Evolutionary conservation across 2,888 invertebrate species (phyloP), one percentile per base, ranked within the genome.

Genomic region (Scaptomyza polygonia): DNA sequence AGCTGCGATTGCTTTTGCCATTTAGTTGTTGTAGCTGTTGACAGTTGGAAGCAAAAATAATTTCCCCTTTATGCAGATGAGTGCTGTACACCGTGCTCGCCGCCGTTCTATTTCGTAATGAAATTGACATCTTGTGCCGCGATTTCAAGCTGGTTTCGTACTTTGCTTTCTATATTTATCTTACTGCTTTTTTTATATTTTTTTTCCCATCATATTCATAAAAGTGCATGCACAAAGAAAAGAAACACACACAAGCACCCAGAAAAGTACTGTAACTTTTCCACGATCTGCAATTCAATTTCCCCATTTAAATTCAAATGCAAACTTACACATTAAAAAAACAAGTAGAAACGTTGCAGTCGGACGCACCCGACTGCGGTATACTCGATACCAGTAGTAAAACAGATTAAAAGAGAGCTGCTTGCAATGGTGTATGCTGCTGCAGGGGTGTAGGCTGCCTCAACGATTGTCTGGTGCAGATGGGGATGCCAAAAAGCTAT

Each of bases 41-140:
- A 45, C 43, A 59, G 57, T 40, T 66, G 53, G 53, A 25, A 56
- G 75, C 32, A 71, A 72, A 86, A 77, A 77, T 79, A 84, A 85
- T 85, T 85, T 85, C 84, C 82, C 82, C 72, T 86, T 86, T 86
- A 85, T 85, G 84, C 84, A 86, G 84, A 85, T 85, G 83, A 83
- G 86, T 79, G 67, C 58, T 51, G 73, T 25, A 56, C 72, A 29
- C 12, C 62, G 61, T 62, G 45, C 45, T 52, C 45, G 27, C 51
- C 63, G 47, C 65, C 51, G 76, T 73, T 76, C 69, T 63, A 56
- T 49, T 70, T 63, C 67, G 78, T 85, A 85, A 85, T 84, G 86
- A 85, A 85, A 86, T 86, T 84, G 84, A 85, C 86, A 86, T 85
- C 79, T 86, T 76, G 76, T 76, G 72, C 73, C 86, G 81, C 81